Evolutionary conservation across 2,888 invertebrate species (phyloP).

Genomic region (Meghimatium bilineatum): DNA sequence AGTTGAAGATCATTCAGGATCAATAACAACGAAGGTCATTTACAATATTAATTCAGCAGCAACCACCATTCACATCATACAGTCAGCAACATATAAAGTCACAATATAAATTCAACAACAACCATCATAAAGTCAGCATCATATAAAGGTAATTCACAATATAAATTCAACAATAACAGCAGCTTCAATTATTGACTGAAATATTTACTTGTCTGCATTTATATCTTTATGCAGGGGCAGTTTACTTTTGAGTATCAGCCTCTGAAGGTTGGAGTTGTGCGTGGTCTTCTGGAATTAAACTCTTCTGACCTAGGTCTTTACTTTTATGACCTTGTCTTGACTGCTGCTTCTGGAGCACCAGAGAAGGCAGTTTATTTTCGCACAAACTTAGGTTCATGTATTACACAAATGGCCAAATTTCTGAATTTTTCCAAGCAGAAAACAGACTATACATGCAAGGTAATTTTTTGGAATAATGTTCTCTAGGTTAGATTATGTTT

Average conservation of each 20-base stretch:
- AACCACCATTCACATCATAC: no score
- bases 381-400: constrained; percentile 72
- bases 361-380: constrained; percentile 76
- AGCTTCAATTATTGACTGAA: not conserved
- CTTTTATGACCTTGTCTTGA: constrained; percentile 75
- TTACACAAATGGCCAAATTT: constrained; percentile 74
- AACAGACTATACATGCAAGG: constrained; percentile 77
- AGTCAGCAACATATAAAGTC: no score
- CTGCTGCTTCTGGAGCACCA: constrained; percentile 74
- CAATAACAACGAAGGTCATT: no score
- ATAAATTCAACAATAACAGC: not conserved
- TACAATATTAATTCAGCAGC: no score
- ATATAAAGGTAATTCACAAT: not conserved
- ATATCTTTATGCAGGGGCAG: constrained; percentile 65
- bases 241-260: constrained; percentile 77
- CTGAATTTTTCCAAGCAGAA: constrained; percentile 77
- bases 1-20: no score
- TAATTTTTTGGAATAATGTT: no score
- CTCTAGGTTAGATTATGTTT: no score
- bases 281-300: constrained; percentile 74
- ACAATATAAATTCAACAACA: no score
- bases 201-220: not conserved
- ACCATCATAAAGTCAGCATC: not conserved
- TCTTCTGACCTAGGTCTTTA: constrained; percentile 76
- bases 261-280: constrained; percentile 72